Percentiles rank a stretch among this genome's conserved stretches.
Conservation (phyloP, 1,140 invertebrate genomes). For the Pemphigus obesinymphae region DNA sequence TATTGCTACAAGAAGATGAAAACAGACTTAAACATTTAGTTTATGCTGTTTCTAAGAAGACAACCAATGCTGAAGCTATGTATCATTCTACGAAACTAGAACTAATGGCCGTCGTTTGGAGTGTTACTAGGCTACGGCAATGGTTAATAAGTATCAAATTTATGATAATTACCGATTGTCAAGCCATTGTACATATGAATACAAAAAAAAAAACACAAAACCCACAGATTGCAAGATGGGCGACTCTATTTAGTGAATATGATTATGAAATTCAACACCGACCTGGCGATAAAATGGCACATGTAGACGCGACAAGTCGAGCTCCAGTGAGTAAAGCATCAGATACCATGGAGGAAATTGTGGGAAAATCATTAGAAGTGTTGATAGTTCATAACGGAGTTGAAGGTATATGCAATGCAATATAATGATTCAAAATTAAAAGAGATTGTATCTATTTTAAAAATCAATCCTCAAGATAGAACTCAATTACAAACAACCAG, state of each 20-base stretch:
- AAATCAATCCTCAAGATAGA: not conserved
- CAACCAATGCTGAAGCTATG: not conserved
- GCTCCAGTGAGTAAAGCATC: not conserved
- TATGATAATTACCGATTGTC: constrained; percentile 6
- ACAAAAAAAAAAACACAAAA: constrained; percentile 43
- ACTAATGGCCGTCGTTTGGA: constrained; percentile 13
- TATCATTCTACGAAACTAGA: constrained; percentile 23
- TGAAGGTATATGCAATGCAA: not conserved
- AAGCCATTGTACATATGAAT: not conserved
- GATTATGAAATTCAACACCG: constrained; percentile 46
- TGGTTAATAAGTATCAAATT: constrained; percentile 3
- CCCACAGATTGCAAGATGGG: constrained; percentile 49
- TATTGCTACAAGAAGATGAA: not conserved
- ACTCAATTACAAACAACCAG: not conserved
- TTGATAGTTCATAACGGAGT: not conserved
- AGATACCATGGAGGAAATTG: not conserved
- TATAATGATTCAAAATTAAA: not conserved
- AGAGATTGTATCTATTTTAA: too few relatives aligned
- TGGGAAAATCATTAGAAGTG: not conserved
- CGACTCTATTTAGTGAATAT: constrained; percentile 47
- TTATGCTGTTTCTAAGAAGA: constrained; percentile 13
- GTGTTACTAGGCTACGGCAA: not conserved
- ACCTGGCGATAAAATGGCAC: constrained; percentile 47
- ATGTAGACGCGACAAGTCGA: constrained; percentile 50
- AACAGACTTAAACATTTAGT: not conserved